A percentile compares a stretch with the other conserved stretches of the same genome.
phyloP scores from a whole-genome alignment of 2,888 invertebrate genomes.

The Hemaris fuciformis region DNA sequence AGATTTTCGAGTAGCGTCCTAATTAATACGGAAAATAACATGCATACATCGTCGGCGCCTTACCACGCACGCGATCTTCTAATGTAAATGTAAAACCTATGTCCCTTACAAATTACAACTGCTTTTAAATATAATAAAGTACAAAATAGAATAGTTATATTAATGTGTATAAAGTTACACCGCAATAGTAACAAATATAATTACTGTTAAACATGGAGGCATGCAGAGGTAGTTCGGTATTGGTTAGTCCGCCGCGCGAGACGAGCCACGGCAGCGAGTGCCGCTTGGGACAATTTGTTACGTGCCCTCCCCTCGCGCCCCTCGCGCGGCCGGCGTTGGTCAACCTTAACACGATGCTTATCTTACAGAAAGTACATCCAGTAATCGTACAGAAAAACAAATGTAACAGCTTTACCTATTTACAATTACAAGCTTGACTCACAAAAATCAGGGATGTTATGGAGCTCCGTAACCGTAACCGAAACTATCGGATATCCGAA shows the following conservation, averaged over 20 bases:
- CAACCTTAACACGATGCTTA: conserved; percentile 6
- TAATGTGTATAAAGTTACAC: conserved; percentile 51
- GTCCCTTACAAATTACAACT: conserved; percentile 48
- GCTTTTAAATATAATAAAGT: conserved; percentile 45
- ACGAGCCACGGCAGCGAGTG: not conserved
- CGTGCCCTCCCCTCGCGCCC: not conserved
- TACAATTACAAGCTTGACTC: conserved; percentile 66
- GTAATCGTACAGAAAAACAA: conserved; percentile 22
- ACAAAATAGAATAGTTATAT: conserved; percentile 58
- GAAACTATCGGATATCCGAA: no score
- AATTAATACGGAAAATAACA: conserved; percentile 58
- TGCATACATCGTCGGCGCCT: conserved; percentile 45
- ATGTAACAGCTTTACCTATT: conserved; percentile 59
- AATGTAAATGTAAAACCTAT: conserved; percentile 39
- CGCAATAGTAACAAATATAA: conserved; percentile 64
- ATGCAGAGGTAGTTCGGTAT: conserved; percentile 77
- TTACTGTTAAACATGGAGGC: conserved; percentile 68
- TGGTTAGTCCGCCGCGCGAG: conserved; percentile 16
- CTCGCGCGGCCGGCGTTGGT: conserved; percentile 2
- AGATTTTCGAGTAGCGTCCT: conserved; percentile 58
- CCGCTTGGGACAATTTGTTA: not conserved
- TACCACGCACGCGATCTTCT: conserved; percentile 13
- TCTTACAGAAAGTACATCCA: conserved; percentile 9
- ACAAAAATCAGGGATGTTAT: no score
- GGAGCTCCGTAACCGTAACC: no score